These are phyloP conservation scores for Solenodon paradoxus DNA, from an alignment of 2,113 vertebrate species.

Conservation along the genomic window DNA sequence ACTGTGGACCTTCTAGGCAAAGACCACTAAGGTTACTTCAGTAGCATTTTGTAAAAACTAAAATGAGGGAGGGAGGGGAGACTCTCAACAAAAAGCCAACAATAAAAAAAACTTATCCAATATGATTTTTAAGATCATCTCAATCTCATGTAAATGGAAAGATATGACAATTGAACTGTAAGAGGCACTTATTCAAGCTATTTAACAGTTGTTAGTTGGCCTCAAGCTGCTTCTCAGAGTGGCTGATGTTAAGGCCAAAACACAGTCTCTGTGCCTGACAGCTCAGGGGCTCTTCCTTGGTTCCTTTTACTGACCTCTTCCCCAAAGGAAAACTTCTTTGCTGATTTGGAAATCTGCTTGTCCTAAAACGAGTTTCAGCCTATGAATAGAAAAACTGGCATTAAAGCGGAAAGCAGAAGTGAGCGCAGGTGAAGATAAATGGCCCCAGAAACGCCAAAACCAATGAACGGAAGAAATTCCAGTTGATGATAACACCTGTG, in stretches of 20 bases:
- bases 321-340: constrained; percentile 28
- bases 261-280: background rate
- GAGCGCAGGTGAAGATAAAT: constrained; percentile 72
- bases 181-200: background rate
- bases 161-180: background rate
- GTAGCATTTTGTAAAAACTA: background rate
- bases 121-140: background rate
- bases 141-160: background rate
- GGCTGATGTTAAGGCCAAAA: background rate
- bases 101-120: background rate
- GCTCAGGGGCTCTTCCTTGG: background rate
- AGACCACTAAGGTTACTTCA: background rate
- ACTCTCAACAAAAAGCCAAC: background rate
- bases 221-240: background rate
- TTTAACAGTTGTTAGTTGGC: background rate
- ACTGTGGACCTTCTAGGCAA: background rate
- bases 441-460: constrained; percentile 59
- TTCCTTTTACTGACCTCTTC: background rate
- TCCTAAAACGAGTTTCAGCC: constrained; percentile 54
- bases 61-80: background rate
- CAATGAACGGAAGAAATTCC: constrained; percentile 52
- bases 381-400: constrained; percentile 67
- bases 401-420: constrained; percentile 33
- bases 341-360: constrained; percentile 44
- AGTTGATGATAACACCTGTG: background rate